Conservation (phyloP, 1,140 invertebrate genomes). For the Lordiphosa mommai region DNA sequence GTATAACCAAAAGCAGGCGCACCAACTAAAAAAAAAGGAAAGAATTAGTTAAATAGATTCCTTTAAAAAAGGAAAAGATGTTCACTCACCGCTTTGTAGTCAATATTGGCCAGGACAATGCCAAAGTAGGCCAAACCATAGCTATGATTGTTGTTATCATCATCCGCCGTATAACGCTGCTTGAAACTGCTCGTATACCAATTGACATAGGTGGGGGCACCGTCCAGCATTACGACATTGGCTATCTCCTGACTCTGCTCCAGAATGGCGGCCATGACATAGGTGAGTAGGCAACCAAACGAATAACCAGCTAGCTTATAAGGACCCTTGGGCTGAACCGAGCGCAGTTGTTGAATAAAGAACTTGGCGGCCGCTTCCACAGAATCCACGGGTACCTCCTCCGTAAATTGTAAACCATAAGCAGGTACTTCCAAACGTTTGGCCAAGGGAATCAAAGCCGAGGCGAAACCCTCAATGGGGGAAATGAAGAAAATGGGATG, state of each 20-base stretch:
- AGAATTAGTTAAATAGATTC: neutral
- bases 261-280: conserved; percentile 94
- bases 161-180: conserved; percentile 80
- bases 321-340: conserved; percentile 89
- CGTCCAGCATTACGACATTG: conserved; percentile 92
- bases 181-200: conserved; percentile 87
- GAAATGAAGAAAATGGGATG: conserved; percentile 88
- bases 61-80: too few relatives aligned
- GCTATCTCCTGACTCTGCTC: conserved; percentile 85
- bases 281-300: conserved; percentile 94
- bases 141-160: conserved; percentile 82
- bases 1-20: conserved; percentile 79
- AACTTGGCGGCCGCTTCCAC: conserved; percentile 88
- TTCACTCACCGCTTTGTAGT: conserved; percentile 81
- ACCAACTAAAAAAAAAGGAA: conserved; percentile 39
- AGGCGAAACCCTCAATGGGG: conserved; percentile 94
- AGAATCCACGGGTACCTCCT: conserved; percentile 86
- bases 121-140: conserved; percentile 90
- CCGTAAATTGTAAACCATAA: conserved; percentile 94
- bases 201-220: conserved; percentile 93
- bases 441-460: conserved; percentile 86
- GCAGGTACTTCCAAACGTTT: conserved; percentile 87
- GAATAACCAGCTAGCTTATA: conserved; percentile 96
- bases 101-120: conserved; percentile 89
- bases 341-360: conserved; percentile 89